A percentile compares a stretch with the other conserved stretches of the same genome.
Evolutionary conservation across 1,140 invertebrate species (phyloP).

Genomic region (Bombus superbus): DNA sequence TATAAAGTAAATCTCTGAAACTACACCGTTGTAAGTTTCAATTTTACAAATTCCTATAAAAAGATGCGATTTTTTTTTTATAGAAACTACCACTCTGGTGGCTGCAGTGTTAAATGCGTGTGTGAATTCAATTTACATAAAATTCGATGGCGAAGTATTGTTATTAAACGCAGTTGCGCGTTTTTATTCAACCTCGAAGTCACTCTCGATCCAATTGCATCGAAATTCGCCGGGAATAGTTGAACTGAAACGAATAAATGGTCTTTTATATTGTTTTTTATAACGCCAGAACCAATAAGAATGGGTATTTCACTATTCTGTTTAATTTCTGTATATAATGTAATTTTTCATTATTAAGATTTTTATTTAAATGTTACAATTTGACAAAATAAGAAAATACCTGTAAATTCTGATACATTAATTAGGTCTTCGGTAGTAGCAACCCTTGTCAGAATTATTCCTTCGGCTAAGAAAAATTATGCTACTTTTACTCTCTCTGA

Average conservation of each 20-base stretch:
- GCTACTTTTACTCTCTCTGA: slow-evolving; percentile 90
- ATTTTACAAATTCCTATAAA: too few species aligned
- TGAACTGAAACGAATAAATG: slow-evolving; percentile 76
- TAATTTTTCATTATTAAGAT: not conserved
- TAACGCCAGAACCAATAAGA: slow-evolving; percentile 91
- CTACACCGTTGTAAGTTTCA: too few species aligned
- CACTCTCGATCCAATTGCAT: too few species aligned
- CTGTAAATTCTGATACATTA: slow-evolving; percentile 83
- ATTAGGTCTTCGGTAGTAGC: slow-evolving; percentile 87
- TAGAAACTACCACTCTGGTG: too few species aligned
- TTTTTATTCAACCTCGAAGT: too few species aligned
- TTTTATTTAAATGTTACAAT: slow-evolving; percentile 51
- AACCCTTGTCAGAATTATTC: slow-evolving; percentile 89
- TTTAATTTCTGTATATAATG: slow-evolving; percentile 79
- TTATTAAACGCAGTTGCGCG: too few species aligned
- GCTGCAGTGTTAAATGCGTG: too few species aligned
- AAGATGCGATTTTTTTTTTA: too few species aligned
- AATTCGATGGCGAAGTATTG: too few species aligned
- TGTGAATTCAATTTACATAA: too few species aligned
- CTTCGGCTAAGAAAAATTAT: slow-evolving; percentile 92
- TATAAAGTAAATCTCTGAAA: too few species aligned
- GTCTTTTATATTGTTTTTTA: slow-evolving; percentile 85
- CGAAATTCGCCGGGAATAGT: too few species aligned
- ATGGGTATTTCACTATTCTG: slow-evolving; percentile 84
- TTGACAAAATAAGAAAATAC: slow-evolving; percentile 74